A percentile compares a stretch with the other conserved stretches of the same genome.
Conservation (phyloP, 2,888 invertebrate species). For the Ferdinandea cuprea region DNA sequence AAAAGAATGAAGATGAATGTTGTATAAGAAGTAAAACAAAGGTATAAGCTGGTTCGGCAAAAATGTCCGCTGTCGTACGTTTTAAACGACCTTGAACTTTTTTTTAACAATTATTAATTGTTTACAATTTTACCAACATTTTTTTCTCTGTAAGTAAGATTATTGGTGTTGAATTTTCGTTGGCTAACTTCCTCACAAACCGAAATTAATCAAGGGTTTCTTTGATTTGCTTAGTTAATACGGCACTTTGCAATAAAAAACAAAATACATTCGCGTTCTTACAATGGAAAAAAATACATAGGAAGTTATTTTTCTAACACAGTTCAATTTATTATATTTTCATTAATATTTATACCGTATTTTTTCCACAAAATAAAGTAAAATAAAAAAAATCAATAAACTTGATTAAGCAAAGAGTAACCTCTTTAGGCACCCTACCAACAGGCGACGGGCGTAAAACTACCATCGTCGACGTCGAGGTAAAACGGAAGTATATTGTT, state of each 20-base stretch:
- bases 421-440: constrained; percentile 60
- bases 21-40: constrained; percentile 12
- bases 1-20: constrained; percentile 11
- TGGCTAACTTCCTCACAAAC: constrained; percentile 37
- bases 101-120: constrained; percentile 5
- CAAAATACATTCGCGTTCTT: not conserved
- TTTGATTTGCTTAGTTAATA: constrained; percentile 19
- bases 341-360: constrained; percentile 3
- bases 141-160: not conserved
- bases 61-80: constrained; percentile 29
- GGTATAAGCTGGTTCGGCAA: not conserved
- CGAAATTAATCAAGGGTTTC: constrained; percentile 4
- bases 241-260: constrained; percentile 30
- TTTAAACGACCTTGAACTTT: constrained; percentile 71
- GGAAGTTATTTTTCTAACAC: not conserved
- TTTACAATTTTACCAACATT: constrained; percentile 1
- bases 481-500: constrained; percentile 43
- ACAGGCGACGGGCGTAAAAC: constrained; percentile 68
- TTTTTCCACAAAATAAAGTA: not conserved
- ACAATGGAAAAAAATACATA: constrained; percentile 19
- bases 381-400: constrained; percentile 60
- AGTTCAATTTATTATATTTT: not conserved
- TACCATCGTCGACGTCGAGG: constrained; percentile 50
- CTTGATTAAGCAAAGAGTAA: constrained; percentile 29
- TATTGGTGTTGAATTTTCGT: not conserved